Evolutionary conservation across 2,113 vertebrate genomes (phyloP).

Genomic region (Numenius arquata): DNA sequence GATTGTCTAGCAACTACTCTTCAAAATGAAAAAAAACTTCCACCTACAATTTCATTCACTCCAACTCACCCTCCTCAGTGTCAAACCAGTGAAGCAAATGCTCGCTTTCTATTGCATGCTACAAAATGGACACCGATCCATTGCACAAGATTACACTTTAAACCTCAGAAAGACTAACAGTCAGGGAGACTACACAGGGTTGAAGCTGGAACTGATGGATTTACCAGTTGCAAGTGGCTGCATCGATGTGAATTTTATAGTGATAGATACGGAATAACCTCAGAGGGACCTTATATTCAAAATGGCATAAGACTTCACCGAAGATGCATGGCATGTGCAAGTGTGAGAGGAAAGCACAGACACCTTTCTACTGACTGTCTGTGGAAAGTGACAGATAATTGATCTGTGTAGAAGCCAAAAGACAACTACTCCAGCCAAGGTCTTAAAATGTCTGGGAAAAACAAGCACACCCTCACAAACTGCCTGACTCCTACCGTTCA

Average conservation of each 20-base stretch:
- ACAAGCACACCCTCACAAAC: accelerated
- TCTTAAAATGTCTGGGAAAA: not conserved
- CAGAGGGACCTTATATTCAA: not conserved
- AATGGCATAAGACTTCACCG: not conserved
- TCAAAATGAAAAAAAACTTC: not conserved
- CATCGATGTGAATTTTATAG: not conserved
- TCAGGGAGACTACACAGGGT: not conserved
- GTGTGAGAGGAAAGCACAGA: not conserved
- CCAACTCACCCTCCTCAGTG: not conserved
- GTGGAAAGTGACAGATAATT: not conserved
- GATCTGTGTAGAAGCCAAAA: not conserved
- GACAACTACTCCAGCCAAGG: not conserved
- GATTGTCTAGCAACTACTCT: not conserved
- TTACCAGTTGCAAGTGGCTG: not conserved
- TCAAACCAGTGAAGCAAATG: not conserved
- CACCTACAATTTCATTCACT: not conserved
- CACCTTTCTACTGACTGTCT: not conserved
- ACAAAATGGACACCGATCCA: not conserved
- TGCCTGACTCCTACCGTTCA: not conserved
- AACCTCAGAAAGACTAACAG: not conserved
- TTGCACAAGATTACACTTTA: not conserved
- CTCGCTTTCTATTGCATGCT: not conserved
- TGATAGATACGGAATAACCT: not conserved
- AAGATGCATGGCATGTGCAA: not conserved
- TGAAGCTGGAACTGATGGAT: not conserved